Evolutionary conservation across 1,140 invertebrate species (phyloP), one percentile per base, ranked within the genome.

Genomic region (Apis cerana): DNA sequence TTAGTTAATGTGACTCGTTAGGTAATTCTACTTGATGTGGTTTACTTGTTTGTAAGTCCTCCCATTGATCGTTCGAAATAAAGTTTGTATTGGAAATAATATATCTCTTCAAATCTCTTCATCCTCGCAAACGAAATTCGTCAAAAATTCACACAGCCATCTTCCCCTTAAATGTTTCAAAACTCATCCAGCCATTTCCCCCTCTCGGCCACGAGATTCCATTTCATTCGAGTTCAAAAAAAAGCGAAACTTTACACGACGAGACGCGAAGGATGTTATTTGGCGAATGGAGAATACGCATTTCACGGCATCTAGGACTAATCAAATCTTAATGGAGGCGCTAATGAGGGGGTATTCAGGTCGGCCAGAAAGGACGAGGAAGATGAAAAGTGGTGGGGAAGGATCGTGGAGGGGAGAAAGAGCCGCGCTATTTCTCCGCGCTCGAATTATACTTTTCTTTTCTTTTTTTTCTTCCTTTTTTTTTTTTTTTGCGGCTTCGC

Each of bases 251-350:
- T 17, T 5, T 0, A 1, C 2, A 21, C 33, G 33, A 50, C 11
- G n/a, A 19, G 33, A 23, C 21, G 23, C 85, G 78, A 87, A 87
- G 88, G 80, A 90, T 91, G 86, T 92, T 92, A 91, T 91, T 91
- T 89, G 77, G 82, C 74, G 87, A 91, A 91, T 90, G 87, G 82
- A 83, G 77, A 33, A 87, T 85, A 86, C 85, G 85, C 86, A 86
- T 91, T 92, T 92, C 89, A 89, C 85, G 84, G 84, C 87, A 80
- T 75, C 88, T 86, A 88, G 78, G 87, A 90, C 90, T 91, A 93
- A 93, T 93, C 90, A 93, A 93, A 93, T 92, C 88, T 92, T 93
- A 91, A 93, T 93, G 92, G 91, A 89, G 89, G 85, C 89, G 92
- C 89, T 94, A 93, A 93, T 93, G 91, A 94, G 92, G 88, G 90